Evolutionary conservation across 2,797 vertebrate genomes (phyloP).

Genomic region (Gallinago stenura): DNA sequence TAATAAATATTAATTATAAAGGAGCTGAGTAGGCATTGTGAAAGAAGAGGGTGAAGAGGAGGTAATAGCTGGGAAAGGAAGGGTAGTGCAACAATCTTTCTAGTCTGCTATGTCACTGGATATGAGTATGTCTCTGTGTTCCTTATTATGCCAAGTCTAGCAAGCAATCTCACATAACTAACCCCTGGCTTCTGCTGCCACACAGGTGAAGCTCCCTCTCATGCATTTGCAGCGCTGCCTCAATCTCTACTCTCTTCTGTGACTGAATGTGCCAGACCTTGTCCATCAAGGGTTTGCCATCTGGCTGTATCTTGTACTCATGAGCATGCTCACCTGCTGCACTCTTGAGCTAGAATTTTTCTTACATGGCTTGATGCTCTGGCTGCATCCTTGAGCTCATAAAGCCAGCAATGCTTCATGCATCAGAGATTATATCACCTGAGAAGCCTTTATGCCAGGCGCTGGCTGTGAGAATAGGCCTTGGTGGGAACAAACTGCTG

Average conservation of each 20-base stretch:
- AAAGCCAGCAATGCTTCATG: neutral
- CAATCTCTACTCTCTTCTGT: neutral
- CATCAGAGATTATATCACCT: neutral
- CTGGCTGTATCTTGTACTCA: rapidly evolving
- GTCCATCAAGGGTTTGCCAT: neutral
- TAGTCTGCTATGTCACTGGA: neutral
- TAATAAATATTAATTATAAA: conserved; percentile 59
- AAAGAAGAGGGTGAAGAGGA: neutral
- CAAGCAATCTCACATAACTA: neutral
- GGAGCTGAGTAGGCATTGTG: conserved; percentile 16
- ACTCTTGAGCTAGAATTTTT: neutral
- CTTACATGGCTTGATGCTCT: neutral
- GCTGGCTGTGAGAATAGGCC: neutral
- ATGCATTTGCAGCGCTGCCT: neutral
- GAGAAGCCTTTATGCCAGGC: neutral
- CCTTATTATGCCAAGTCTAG: neutral
- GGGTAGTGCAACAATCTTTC: neutral
- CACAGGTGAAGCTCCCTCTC: neutral
- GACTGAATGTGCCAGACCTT: neutral
- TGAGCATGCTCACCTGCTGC: neutral
- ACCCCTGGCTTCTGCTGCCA: neutral
- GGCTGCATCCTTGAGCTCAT: neutral
- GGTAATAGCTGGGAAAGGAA: neutral
- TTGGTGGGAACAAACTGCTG: neutral
- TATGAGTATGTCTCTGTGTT: neutral